Evolutionary conservation across 2,797 vertebrate species (phyloP).

Genomic region (Sebastes itinus): DNA sequence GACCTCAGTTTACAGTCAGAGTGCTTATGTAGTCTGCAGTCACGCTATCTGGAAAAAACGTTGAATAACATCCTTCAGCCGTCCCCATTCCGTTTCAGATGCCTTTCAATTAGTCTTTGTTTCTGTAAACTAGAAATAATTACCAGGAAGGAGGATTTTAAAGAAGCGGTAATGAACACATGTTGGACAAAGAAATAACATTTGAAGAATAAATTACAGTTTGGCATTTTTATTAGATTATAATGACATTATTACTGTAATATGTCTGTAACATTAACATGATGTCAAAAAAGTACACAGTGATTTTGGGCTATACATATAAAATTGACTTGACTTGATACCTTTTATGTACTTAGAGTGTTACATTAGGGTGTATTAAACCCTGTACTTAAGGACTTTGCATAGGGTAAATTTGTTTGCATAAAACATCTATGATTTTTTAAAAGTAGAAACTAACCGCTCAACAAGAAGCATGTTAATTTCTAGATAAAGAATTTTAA

Average conservation of each 20-base stretch:
- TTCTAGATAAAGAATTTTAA: no score
- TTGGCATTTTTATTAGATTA: not conserved
- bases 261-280: not conserved
- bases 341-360: not conserved
- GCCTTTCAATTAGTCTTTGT: not conserved
- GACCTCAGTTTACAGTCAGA: conserved; percentile 27
- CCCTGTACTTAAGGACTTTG: not conserved
- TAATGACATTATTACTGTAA: not conserved
- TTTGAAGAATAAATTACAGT: not conserved
- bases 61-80: not conserved
- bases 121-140: conserved; percentile 8
- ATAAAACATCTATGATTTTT: no score
- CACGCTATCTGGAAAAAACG: conserved; percentile 1
- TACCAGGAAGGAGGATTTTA: not conserved
- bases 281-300: not conserved
- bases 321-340: no score
- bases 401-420: no score
- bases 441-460: no score
- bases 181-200: not conserved
- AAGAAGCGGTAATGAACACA: conserved; percentile 8
- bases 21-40: conserved; percentile 7
- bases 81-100: not conserved
- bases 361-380: not conserved
- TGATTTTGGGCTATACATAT: no score
- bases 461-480: no score